These are phyloP conservation scores for Mercenaria mercenaria DNA, from an alignment of 1,140 invertebrate species.

Conservation along the genomic window DNA sequence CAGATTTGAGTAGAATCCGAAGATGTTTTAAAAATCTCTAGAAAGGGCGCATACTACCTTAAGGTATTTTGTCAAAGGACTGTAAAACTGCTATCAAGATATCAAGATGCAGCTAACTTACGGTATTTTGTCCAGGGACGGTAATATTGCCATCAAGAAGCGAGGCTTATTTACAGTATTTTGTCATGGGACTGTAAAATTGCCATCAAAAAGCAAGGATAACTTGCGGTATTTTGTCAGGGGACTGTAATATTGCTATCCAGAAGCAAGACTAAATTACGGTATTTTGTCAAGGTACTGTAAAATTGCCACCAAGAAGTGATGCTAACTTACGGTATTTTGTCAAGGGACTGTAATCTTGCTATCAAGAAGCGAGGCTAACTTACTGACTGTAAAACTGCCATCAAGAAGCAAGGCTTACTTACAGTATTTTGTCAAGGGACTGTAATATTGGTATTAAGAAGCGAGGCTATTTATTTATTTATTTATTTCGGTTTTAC, in stretches of 20 bases:
- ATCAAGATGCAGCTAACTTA: constrained; percentile 67
- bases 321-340: constrained; percentile 88
- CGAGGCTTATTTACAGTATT: too few species aligned
- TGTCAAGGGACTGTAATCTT: constrained; percentile 79
- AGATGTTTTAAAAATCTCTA: too few species aligned
- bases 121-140: constrained; percentile 88
- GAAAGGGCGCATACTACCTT: background rate
- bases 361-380: background rate
- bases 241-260: background rate
- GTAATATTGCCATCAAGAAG: background rate
- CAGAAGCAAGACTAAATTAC: constrained; percentile 67
- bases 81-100: background rate
- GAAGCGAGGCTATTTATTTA: too few species aligned
- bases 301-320: background rate
- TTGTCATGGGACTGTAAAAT: background rate
- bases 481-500: too few species aligned
- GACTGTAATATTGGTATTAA: background rate
- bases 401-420: background rate
- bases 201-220: background rate
- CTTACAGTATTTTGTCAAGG: background rate
- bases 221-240: background rate
- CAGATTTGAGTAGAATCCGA: too few species aligned
- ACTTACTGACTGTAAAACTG: background rate
- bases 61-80: background rate
- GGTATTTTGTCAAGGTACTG: constrained; percentile 89